Conservation (phyloP, 2,113 vertebrate species). For the Prochilodus magdalenae region DNA sequence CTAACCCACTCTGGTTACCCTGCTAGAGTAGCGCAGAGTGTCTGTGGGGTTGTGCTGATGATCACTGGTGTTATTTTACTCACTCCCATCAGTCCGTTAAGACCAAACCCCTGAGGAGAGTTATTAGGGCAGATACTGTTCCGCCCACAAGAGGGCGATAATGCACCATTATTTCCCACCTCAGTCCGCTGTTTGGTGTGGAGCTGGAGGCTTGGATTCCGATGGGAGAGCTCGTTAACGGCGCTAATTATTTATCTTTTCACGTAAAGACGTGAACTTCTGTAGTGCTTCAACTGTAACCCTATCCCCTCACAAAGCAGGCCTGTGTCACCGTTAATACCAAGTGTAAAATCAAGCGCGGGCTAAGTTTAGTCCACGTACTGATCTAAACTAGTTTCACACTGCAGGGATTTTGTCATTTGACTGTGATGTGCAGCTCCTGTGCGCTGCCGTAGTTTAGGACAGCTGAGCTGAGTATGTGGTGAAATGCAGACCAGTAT, state of each 20-base stretch:
- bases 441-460: not conserved
- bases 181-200: not conserved
- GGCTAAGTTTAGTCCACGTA: not conserved
- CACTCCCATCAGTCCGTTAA: not conserved
- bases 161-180: constrained; percentile 67
- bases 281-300: not conserved
- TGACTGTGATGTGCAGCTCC: not conserved
- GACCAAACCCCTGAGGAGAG: not conserved
- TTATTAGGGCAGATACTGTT: constrained; percentile 29
- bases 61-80: not conserved
- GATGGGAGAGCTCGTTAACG: not conserved
- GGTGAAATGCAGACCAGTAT: too few relatives aligned
- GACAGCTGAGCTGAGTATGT: too few relatives aligned
- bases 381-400: not conserved
- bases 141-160: constrained; percentile 79
- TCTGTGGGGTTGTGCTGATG: not conserved
- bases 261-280: not conserved
- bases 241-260: not conserved
- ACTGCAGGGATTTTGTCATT: not conserved
- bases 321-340: not conserved
- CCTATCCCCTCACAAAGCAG: not conserved
- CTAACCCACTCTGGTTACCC: not conserved
- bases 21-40: not conserved
- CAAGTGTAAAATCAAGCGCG: not conserved
- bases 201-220: not conserved